Percentiles rank a stretch among this genome's conserved stretches.
These are phyloP conservation scores for Sebastes kiyomatsui DNA, from an alignment of 2,797 vertebrate species.

Conservation along the genomic window DNA sequence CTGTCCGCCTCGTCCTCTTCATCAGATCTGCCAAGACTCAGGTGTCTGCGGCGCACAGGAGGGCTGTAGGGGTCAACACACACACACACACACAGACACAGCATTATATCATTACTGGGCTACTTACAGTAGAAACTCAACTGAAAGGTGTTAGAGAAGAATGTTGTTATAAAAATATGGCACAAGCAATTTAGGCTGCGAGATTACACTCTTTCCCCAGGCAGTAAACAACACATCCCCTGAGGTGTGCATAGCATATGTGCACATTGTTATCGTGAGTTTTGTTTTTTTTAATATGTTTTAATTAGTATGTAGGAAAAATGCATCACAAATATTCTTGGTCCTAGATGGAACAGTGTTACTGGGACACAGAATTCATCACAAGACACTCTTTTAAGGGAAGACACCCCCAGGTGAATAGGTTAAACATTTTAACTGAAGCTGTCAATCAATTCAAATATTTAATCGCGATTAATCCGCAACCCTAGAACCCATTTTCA, in stretches of 20 bases:
- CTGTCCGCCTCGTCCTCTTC: conserved; percentile 80
- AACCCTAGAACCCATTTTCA: rapidly evolving
- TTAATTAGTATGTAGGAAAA: conserved; percentile 2
- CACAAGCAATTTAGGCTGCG: conserved; percentile 17
- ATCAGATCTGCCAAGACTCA: conserved; percentile 83
- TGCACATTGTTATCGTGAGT: neutral
- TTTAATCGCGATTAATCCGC: too few species aligned
- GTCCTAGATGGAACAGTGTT: neutral
- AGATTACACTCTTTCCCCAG: conserved; percentile 5
- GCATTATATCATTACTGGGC: conserved; percentile 44
- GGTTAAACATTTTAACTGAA: too few species aligned
- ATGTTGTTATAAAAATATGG: neutral
- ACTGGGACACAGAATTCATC: neutral
- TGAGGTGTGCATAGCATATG: conserved; percentile 7
- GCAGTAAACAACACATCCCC: conserved; percentile 30
- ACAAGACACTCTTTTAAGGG: neutral
- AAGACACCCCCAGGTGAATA: too few species aligned
- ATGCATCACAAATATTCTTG: neutral
- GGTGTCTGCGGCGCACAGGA: conserved; percentile 82
- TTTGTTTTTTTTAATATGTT: neutral
- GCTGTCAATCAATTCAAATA: too few species aligned
- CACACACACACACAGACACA: conserved; percentile 52
- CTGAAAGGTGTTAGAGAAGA: neutral
- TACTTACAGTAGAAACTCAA: neutral
- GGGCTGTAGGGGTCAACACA: conserved; percentile 79